Base-by-base conservation (phyloP, 2,888 invertebrate species). In the Ormyrus labotus region DNA sequence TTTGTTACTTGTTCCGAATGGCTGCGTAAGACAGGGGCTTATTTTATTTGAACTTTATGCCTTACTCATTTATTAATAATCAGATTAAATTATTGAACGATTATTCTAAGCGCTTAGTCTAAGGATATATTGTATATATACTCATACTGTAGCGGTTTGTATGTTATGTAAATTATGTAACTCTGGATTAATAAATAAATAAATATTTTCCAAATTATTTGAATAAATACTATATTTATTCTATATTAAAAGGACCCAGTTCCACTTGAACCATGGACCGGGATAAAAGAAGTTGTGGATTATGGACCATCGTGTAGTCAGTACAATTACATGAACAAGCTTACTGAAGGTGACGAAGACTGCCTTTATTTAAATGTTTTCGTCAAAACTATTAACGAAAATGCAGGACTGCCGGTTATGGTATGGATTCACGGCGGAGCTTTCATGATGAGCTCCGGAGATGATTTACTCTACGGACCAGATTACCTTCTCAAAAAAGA, bases 191-290 rank as follows among this genome's bases (percentile, higher is more conserved):
- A 13, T 13, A 13, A 13, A 13, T 13, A 13, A 13, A 13, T 13
- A 13, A 13, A 13, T 13, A 13, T 19, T 19, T 19, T 19, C 1
- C 1, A 1, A 19, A 19, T 4, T 34, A 4, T 34, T 34, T 34
- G 4, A 34, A 34, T 34, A 4, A 34, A 34, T 34, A 34, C 4
- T 34, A 34, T 34, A 34, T 34, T 34, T 34, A 34, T 34, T 34
- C 34, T 34, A 19, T 51, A 13, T 75, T 68, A 8, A 51, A 34
- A 85, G 87, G 82, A 80, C 68, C 86, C 90, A 2, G 78, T 87
- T 74, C 83, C 87, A 5, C 85, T 87, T 0, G 87, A 88, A 5
- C 51, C 85, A 9, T 90, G 90, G 90, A 81, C 81, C 70, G 90
- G 87, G 3, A 85, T 87, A 0, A 86, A 85, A 68, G 89, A 90